Conservation (phyloP, 2,888 invertebrate species). For the Drosophila ezoana region DNA sequence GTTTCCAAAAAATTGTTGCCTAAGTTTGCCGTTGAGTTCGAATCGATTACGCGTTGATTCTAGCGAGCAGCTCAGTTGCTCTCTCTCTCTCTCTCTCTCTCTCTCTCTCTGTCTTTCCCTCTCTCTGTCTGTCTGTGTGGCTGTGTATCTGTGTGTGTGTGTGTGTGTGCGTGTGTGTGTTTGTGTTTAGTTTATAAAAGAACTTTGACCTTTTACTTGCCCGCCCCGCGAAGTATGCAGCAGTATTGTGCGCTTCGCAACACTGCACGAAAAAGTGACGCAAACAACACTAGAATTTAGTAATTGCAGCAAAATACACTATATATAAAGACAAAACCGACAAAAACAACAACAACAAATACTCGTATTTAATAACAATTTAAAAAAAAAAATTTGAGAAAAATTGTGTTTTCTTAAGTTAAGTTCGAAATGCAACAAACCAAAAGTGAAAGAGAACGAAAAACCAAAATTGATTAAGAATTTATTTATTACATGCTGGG, state of each 20-base stretch:
- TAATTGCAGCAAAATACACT: not conserved
- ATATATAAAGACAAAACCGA: not conserved
- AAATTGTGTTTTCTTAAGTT: slow-evolving; percentile 18
- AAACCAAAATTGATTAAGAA: slow-evolving; percentile 58
- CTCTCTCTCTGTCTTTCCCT: not conserved
- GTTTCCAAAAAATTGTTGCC: slow-evolving; percentile 10
- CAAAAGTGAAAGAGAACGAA: slow-evolving; percentile 33
- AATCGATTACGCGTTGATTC: slow-evolving; percentile 50
- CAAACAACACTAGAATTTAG: slow-evolving; percentile 29
- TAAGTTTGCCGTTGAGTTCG: slow-evolving; percentile 52
- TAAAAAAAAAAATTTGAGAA: slow-evolving; percentile 5
- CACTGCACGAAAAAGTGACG: slow-evolving; percentile 19
- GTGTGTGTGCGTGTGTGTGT: slow-evolving; percentile 6
- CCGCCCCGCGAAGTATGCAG: slow-evolving; percentile 11
- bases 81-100: not conserved
- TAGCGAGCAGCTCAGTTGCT: slow-evolving; percentile 46
- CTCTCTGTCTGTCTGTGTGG: not conserved
- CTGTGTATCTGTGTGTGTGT: not conserved
- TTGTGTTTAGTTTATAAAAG: slow-evolving; percentile 1
- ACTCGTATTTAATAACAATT: slow-evolving; percentile 19
- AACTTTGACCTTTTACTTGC: not conserved
- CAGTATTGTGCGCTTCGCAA: slow-evolving; percentile 33
- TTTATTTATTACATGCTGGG: slow-evolving; percentile 75
- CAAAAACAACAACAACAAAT: not conserved
- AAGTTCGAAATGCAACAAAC: slow-evolving; percentile 37